These are phyloP conservation scores for Gracilinanus agilis DNA, from an alignment of 2,113 vertebrate genomes.

Conservation along the genomic window DNA sequence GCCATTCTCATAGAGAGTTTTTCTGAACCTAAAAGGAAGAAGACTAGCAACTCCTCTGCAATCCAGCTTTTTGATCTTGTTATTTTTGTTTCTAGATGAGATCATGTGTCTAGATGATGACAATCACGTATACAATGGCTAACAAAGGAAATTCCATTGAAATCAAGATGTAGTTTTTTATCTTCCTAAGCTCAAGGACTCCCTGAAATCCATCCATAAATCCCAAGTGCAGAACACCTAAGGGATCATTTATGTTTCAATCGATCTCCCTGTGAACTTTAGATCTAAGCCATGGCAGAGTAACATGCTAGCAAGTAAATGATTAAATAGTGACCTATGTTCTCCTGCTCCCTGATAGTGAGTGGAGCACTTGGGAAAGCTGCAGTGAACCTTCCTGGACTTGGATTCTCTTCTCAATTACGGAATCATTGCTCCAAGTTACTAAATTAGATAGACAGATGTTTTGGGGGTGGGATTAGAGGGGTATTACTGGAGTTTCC, in stretches of 20 bases:
- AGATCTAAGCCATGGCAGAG: neutral
- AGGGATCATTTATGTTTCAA: neutral
- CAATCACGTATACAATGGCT: neutral
- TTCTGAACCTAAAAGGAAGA: neutral
- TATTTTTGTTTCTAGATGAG: neutral
- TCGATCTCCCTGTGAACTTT: neutral
- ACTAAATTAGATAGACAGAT: neutral
- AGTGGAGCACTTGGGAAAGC: conserved; percentile 24
- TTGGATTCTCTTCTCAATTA: neutral
- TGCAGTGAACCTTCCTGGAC: conserved; percentile 9
- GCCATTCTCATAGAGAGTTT: neutral
- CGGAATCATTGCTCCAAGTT: neutral
- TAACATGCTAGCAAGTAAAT: neutral
- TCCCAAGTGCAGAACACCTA: neutral
- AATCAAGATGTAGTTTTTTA: neutral
- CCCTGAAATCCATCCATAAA: neutral
- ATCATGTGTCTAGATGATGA: neutral
- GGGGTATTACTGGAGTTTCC: neutral
- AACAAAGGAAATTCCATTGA: neutral
- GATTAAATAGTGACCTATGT: neutral
- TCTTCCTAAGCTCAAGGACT: neutral
- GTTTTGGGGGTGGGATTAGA: neutral
- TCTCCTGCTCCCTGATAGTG: neutral
- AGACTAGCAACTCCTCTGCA: neutral
- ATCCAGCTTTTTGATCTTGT: neutral